These are phyloP conservation scores for Falco concolor DNA, from an alignment of 2,797 vertebrate species.

Conservation along the genomic window DNA sequence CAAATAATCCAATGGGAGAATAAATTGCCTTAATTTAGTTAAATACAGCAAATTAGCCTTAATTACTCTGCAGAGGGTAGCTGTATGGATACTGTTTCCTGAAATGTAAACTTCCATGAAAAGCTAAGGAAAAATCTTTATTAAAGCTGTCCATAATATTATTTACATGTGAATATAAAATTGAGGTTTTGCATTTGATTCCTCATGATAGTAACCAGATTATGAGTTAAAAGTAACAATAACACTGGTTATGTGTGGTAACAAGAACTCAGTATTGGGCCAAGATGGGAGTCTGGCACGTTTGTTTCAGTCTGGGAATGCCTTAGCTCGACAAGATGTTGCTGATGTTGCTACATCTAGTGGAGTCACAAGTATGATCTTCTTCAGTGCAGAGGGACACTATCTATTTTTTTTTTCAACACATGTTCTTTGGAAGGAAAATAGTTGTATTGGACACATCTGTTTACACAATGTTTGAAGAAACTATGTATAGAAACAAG, in stretches of 20 bases:
- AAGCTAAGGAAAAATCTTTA: neutral
- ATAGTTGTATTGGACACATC: neutral
- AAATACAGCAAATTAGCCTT: neutral
- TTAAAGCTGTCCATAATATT: neutral
- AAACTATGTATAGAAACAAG: neutral
- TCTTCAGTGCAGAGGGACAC: neutral
- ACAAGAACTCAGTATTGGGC: neutral
- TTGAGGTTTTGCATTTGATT: neutral
- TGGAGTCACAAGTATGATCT: neutral
- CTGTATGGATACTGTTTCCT: neutral
- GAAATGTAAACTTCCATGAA: neutral
- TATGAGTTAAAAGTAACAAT: neutral
- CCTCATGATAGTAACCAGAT: neutral
- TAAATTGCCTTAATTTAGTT: neutral
- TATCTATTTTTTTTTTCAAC: neutral
- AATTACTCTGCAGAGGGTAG: neutral
- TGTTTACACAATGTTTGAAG: neutral
- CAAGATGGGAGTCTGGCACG: neutral
- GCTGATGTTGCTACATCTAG: neutral
- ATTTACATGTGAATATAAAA: neutral
- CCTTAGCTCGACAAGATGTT: neutral
- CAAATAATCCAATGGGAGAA: neutral
- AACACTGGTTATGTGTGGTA: neutral
- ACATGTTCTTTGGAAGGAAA: neutral
- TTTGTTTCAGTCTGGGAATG: neutral